Conservation (phyloP, 1,140 invertebrate species). For the Drosophila willistoni region DNA sequence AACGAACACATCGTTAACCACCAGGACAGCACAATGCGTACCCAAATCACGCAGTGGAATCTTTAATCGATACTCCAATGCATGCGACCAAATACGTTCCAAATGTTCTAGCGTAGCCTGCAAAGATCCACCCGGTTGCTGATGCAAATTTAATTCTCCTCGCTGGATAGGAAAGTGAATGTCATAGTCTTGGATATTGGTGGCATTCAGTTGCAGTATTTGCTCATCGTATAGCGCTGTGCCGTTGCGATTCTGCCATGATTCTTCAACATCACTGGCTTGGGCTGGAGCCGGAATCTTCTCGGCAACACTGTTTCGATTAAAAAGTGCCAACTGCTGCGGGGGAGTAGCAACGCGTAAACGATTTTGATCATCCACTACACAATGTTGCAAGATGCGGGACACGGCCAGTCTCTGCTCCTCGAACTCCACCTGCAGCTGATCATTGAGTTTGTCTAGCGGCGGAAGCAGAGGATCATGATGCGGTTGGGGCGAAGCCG, state of each 20-base stretch:
- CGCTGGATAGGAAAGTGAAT: conserved; percentile 94
- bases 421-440: conserved; percentile 88
- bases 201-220: conserved; percentile 86
- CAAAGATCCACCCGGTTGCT: conserved; percentile 92
- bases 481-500: conserved; percentile 82
- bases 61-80: conserved; percentile 89
- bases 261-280: conserved; percentile 17
- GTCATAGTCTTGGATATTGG: conserved; percentile 90
- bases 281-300: conserved; percentile 69
- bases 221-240: conserved; percentile 59
- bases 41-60: conserved; percentile 87
- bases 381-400: conserved; percentile 92
- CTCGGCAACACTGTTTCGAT: conserved; percentile 90
- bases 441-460: conserved; percentile 43
- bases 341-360: conserved; percentile 92
- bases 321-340: conserved; percentile 93
- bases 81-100: conserved; percentile 93
- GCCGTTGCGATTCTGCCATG: conserved; percentile 35
- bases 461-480: conserved; percentile 83
- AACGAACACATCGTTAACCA: conserved; percentile 96
- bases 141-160: conserved; percentile 94
- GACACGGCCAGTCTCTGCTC: conserved; percentile 92
- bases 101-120: conserved; percentile 92
- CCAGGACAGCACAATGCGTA: conserved; percentile 93
- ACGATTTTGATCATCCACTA: conserved; percentile 90